Evolutionary conservation across 2,113 vertebrate species (phyloP).

Genomic region (Sciurus niger): DNA sequence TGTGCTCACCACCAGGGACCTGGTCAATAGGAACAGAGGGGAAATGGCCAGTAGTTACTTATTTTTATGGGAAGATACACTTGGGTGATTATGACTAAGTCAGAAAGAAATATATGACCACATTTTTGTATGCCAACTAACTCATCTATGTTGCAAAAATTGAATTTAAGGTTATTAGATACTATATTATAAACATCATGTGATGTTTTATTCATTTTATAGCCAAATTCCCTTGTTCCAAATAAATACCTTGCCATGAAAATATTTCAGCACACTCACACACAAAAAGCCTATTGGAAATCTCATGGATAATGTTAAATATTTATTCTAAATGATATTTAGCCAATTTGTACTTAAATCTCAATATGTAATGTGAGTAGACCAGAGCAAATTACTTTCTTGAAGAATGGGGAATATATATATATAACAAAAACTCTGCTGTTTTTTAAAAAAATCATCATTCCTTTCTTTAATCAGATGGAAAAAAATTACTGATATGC

Average conservation of each 20-base stretch:
- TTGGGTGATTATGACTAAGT: slow-evolving; percentile 12
- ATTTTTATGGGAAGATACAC: not conserved
- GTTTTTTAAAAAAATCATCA: not conserved
- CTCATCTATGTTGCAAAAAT: slow-evolving; percentile 54
- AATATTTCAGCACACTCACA: slow-evolving; percentile 17
- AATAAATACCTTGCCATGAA: not conserved
- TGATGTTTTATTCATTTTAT: slow-evolving; percentile 66
- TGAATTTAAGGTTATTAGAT: slow-evolving; percentile 72
- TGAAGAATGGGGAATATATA: not conserved
- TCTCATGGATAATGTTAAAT: not conserved
- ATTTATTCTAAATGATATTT: not conserved
- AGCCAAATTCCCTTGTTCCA: slow-evolving; percentile 17
- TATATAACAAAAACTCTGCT: not conserved
- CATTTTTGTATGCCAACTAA: not conserved
- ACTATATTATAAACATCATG: slow-evolving; percentile 17
- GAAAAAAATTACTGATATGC: not conserved
- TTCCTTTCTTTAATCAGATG: not conserved
- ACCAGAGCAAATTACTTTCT: not conserved
- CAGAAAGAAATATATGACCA: not conserved
- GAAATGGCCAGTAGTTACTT: not conserved
- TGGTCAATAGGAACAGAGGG: too few relatives aligned
- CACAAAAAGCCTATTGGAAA: not conserved
- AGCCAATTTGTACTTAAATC: not conserved
- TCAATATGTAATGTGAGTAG: not conserved
- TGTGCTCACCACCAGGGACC: not conserved